Percentiles rank a stretch among this genome's conserved stretches.
Evolutionary conservation across 2,888 invertebrate species (phyloP).

Genomic region (Acronicta psi): DNA sequence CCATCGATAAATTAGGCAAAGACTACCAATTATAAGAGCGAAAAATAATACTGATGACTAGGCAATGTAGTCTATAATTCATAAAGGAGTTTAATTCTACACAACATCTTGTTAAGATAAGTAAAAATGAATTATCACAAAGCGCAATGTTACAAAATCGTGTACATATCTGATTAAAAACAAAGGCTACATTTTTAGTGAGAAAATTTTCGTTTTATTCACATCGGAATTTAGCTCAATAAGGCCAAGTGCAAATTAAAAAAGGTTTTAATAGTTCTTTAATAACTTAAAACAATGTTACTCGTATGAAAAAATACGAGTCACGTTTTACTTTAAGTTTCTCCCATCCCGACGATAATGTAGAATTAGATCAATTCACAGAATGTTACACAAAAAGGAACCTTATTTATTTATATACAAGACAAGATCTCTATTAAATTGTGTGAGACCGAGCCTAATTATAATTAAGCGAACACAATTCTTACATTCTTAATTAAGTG

Average conservation of each 20-base stretch:
- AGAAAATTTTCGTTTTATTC: conserved; percentile 40
- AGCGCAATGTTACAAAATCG: conserved; percentile 36
- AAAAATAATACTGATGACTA: too few relatives aligned
- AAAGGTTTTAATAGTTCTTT: background rate
- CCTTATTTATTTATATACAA: conserved; percentile 9
- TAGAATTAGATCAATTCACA: background rate
- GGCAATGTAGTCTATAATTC: too few relatives aligned
- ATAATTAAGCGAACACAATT: conserved; percentile 48
- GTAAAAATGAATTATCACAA: conserved; percentile 10
- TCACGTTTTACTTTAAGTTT: background rate
- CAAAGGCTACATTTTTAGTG: conserved; percentile 35
- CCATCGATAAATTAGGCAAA: too few relatives aligned
- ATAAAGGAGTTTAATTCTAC: too few relatives aligned
- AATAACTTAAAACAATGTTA: background rate
- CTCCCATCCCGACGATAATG: background rate
- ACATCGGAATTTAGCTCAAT: conserved; percentile 25
- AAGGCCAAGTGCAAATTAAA: conserved; percentile 33
- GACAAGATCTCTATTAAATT: conserved; percentile 41
- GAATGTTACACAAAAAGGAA: conserved; percentile 40
- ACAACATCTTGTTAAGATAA: background rate
- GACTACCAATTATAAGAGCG: too few relatives aligned
- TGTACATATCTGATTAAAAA: conserved; percentile 36
- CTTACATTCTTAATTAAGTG: conserved; percentile 47
- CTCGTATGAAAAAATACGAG: background rate
- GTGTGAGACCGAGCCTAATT: conserved; percentile 48